phyloP scores from a whole-genome alignment of 2,888 invertebrate species.

The Mylabris sibirica region DNA sequence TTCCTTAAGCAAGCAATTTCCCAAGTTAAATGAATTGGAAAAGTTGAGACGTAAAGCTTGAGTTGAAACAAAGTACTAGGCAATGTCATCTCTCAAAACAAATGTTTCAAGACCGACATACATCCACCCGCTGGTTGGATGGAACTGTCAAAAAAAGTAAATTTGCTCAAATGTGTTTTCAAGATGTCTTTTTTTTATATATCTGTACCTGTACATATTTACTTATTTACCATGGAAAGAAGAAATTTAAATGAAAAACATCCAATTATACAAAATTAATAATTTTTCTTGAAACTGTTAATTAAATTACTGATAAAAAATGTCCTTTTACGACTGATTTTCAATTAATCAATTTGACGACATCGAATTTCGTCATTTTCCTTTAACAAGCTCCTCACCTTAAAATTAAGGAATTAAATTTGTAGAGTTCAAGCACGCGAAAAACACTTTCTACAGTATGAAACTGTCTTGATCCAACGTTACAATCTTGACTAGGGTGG shows the following conservation, averaged over 20 bases:
- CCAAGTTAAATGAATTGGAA: slow-evolving; percentile 47
- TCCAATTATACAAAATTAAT: slow-evolving; percentile 12
- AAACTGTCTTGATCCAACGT: slow-evolving; percentile 28
- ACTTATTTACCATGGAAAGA: slow-evolving; percentile 14
- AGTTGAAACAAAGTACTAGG: slow-evolving; percentile 35
- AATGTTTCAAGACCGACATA: slow-evolving; percentile 38
- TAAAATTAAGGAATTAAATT: slow-evolving; percentile 29
- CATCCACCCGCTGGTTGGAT: slow-evolving; percentile 27
- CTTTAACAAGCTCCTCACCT: slow-evolving; percentile 29
- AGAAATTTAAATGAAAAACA: slow-evolving; percentile 10
- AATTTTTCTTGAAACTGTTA: neutral
- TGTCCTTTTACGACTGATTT: neutral
- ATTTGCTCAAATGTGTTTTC: slow-evolving; percentile 41
- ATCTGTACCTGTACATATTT: neutral
- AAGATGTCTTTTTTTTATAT: slow-evolving; percentile 33
- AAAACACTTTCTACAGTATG: slow-evolving; percentile 30
- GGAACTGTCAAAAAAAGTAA: slow-evolving; percentile 42
- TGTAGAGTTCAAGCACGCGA: slow-evolving; percentile 23
- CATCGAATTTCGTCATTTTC: slow-evolving; percentile 13
- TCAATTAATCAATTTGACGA: slow-evolving; percentile 13
- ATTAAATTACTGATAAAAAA: neutral
- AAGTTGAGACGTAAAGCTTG: slow-evolving; percentile 43
- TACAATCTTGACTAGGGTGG: slow-evolving; percentile 27
- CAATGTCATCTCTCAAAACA: slow-evolving; percentile 44
- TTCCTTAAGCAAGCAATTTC: slow-evolving; percentile 40